Percentiles rank a stretch among this genome's conserved stretches.
Evolutionary conservation across 1,140 invertebrate species (phyloP).

Genomic region (Rhagoletis zephyria): DNA sequence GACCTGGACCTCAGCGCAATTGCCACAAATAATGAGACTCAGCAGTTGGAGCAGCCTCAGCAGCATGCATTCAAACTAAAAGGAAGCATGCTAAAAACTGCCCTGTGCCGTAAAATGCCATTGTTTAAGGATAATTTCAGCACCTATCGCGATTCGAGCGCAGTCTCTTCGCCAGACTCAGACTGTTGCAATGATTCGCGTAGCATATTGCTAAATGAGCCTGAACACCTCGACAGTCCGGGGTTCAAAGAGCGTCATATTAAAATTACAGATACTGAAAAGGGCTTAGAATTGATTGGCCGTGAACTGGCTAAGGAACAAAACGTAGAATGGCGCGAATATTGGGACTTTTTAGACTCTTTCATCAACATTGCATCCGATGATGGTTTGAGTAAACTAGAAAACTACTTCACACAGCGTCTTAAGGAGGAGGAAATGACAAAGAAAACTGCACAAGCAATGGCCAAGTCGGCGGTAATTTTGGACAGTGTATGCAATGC

Average conservation of each 20-base stretch:
- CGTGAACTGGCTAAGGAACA: slow-evolving; percentile 83
- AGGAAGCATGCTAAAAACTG: slow-evolving; percentile 42
- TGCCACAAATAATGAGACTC: background rate
- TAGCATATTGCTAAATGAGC: slow-evolving; percentile 13
- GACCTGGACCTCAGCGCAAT: slow-evolving; percentile 7
- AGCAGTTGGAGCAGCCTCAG: background rate
- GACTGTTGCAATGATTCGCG: slow-evolving; percentile 1
- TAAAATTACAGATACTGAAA: slow-evolving; percentile 83
- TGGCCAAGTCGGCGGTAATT: slow-evolving; percentile 24
- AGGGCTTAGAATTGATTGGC: slow-evolving; percentile 88
- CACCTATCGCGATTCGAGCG: slow-evolving; percentile 55
- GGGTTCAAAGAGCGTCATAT: slow-evolving; percentile 74
- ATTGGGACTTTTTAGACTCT: slow-evolving; percentile 89
- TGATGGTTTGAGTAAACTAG: slow-evolving; percentile 82
- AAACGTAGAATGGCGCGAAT: slow-evolving; percentile 89
- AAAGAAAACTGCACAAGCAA: slow-evolving; percentile 56
- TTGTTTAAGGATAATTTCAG: slow-evolving; percentile 56
- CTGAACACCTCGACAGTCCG: slow-evolving; percentile 53
- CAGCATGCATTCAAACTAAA: slow-evolving; percentile 23
- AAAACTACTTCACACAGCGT: slow-evolving; percentile 80
- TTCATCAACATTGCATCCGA: slow-evolving; percentile 83
- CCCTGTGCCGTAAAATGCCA: slow-evolving; percentile 44
- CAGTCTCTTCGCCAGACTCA: slow-evolving; percentile 28
- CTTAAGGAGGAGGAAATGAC: slow-evolving; percentile 57
- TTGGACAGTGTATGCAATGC: slow-evolving; percentile 55